Base-by-base conservation (phyloP, 2,113 vertebrate species). In the Podarcis raffonei region DNA sequence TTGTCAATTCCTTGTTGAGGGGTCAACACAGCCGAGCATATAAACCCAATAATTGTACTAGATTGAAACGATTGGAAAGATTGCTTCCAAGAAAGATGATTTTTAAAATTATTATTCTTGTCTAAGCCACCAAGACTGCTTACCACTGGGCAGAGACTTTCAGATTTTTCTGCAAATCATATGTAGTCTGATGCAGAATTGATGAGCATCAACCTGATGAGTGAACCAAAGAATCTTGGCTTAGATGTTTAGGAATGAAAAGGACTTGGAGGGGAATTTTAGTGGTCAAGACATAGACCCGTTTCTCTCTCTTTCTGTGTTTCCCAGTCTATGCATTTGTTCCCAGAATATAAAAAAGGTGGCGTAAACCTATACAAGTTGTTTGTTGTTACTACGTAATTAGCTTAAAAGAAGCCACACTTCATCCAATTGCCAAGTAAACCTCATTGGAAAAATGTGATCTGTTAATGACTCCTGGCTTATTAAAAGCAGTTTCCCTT, bases 401-500 rank as follows among this genome's bases (percentile, higher is more conserved):
- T 66, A 25, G 23, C 83, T 57, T 18, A 53, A 72, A 71, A 39
- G 32, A 72, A 71, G 27, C 18, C 20, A 8, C 59, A 35, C 80
- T 25, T 39, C 30, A 1, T 27, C n/a, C 30, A 12, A 59, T 22
- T 16, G 20, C 30, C 20, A 37, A 57, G 69, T 53, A 59, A n/a
- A 59, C 87, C 25, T 77, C 62, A 15, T 37, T 15, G 27, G 86
- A 82, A 72, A 30, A 85, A 79, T 72, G 0, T 3, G 66, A 42
- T 92, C 22, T 86, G 3, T 79, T 88, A 93, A 81, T 87, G 85
- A 42, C 30, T 1, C 23, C 6, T 35, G n/a, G 42, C 42, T 94
- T 94, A 91, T 91, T 91, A 85, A 89, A 90, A 95, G 76, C 80
- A 15, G 35, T 75, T 94, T 90, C 78, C 65, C 39, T 68, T 9